Percentiles rank a stretch among this genome's conserved stretches.
phyloP scores from a whole-genome alignment of 2,888 invertebrate genomes.

The Ochropacha duplaris region DNA sequence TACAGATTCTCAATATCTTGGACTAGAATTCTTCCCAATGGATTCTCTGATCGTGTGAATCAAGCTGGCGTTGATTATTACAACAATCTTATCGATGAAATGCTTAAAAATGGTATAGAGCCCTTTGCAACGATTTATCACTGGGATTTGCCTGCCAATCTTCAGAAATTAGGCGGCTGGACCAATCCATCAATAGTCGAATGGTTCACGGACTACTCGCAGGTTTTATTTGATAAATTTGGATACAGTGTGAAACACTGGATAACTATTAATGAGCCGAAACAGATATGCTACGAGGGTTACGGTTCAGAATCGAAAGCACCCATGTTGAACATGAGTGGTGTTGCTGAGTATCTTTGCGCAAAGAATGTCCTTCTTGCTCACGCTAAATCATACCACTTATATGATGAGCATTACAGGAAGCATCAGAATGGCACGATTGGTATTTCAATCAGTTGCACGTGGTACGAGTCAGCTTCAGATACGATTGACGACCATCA shows the following conservation, averaged over 20 bases:
- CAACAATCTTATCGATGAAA: slow-evolving; percentile 82
- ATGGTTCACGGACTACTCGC: slow-evolving; percentile 83
- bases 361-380: slow-evolving; percentile 80
- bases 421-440: slow-evolving; percentile 45
- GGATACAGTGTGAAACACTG: slow-evolving; percentile 78
- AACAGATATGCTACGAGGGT: slow-evolving; percentile 58
- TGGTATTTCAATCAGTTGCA: slow-evolving; percentile 59
- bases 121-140: slow-evolving; percentile 85
- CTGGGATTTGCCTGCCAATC: slow-evolving; percentile 83
- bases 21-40: slow-evolving; percentile 85
- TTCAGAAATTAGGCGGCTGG: slow-evolving; percentile 84
- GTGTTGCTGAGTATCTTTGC: slow-evolving; percentile 79
- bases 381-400: slow-evolving; percentile 75
- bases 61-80: slow-evolving; percentile 85
- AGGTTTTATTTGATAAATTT: slow-evolving; percentile 71
- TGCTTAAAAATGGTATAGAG: slow-evolving; percentile 78
- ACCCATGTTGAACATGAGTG: slow-evolving; percentile 61
- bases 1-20: slow-evolving; percentile 85
- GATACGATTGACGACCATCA: slow-evolving; percentile 69
- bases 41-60: slow-evolving; percentile 77
- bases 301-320: slow-evolving; percentile 57
- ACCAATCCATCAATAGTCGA: slow-evolving; percentile 76
- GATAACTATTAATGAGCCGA: slow-evolving; percentile 84
- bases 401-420: slow-evolving; percentile 58
- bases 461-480: slow-evolving; percentile 78